These are phyloP conservation scores for Aphidoletes aphidimyza DNA, from an alignment of 2,888 invertebrate genomes.

Conservation along the genomic window DNA sequence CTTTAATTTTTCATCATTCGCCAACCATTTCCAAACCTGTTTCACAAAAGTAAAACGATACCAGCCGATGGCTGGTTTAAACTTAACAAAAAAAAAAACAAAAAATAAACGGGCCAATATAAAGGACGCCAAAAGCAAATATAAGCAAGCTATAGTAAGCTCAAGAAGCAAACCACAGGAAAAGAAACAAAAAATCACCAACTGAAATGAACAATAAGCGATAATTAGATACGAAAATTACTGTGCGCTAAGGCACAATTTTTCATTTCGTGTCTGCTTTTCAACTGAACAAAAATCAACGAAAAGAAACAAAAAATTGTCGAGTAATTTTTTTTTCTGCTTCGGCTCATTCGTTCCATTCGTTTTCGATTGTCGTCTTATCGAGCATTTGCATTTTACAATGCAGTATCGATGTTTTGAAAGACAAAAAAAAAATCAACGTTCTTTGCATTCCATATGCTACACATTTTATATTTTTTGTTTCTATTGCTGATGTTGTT, in stretches of 20 bases:
- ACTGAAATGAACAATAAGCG: slow-evolving; percentile 6
- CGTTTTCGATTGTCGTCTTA: slow-evolving; percentile 8
- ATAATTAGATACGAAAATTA: slow-evolving; percentile 32
- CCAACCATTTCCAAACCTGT: slow-evolving; percentile 42
- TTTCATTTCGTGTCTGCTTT: neutral
- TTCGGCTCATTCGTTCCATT: neutral
- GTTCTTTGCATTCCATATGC: slow-evolving; percentile 4
- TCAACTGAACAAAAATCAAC: neutral
- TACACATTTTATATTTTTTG: neutral
- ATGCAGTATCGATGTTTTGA: slow-evolving; percentile 2
- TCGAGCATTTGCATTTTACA: slow-evolving; percentile 35
- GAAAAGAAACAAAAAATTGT: neutral
- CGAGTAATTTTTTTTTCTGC: neutral
- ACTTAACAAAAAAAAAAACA: too few relatives aligned
- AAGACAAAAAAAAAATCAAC: too few relatives aligned
- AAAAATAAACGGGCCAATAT: neutral
- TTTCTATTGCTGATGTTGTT: neutral
- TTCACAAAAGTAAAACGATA: slow-evolving; percentile 26
- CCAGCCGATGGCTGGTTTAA: neutral
- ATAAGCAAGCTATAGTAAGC: too few relatives aligned
- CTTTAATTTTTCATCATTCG: slow-evolving; percentile 46
- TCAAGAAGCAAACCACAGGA: neutral
- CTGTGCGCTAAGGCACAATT: neutral
- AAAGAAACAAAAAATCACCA: neutral
- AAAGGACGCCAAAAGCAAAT: neutral